phyloP scores from a whole-genome alignment of 2,888 invertebrate genomes.

The Drosophila percnosoma region DNA sequence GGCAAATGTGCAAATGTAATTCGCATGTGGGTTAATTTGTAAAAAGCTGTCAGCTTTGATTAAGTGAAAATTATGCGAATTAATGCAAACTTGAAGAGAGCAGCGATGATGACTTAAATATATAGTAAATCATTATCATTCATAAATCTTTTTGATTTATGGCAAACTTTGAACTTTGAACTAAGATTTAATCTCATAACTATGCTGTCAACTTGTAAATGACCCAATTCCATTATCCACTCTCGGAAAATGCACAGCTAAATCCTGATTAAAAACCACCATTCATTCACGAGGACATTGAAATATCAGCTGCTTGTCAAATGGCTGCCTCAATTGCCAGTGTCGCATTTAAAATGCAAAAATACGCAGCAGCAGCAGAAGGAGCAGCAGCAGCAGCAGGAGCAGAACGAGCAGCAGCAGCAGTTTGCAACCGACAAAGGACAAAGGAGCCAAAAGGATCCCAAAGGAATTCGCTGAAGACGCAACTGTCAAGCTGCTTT shows the following conservation, averaged over 20 bases:
- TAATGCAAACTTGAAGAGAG: background rate
- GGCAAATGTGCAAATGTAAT: background rate
- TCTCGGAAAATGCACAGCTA: constrained; percentile 46
- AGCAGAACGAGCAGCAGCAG: background rate
- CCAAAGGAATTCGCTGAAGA: constrained; percentile 1
- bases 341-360: constrained; percentile 58
- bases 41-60: constrained; percentile 10
- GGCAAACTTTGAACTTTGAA: background rate
- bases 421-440: constrained; percentile 10
- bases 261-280: constrained; percentile 42
- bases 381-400: background rate
- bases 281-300: constrained; percentile 57
- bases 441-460: constrained; percentile 17
- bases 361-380: constrained; percentile 9
- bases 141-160: background rate
- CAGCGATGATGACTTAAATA: background rate
- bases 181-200: background rate
- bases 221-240: background rate
- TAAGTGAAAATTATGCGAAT: background rate
- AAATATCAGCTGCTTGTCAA: constrained; percentile 41
- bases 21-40: background rate
- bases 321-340: constrained; percentile 37
- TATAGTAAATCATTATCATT: background rate
- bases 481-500: constrained; percentile 43
- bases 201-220: background rate